Base-by-base conservation (phyloP, 1,140 invertebrate species). In the Megalonaias nervosa region DNA sequence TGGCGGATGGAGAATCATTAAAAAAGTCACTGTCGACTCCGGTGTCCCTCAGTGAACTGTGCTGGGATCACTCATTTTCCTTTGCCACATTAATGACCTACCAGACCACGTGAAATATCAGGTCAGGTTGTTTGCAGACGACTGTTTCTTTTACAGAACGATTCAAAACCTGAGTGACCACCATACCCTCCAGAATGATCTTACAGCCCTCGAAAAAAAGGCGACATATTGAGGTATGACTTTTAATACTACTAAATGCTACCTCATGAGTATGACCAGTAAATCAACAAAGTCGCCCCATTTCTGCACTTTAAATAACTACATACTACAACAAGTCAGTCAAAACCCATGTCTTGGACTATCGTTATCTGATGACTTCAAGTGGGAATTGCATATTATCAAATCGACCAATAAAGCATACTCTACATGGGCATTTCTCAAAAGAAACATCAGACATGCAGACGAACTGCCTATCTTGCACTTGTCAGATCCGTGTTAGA, bases 21-120 rank as follows among this genome's bases (percentile, higher is more conserved):
- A 58, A 58, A 31, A 31, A 31, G 26, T 31, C 26, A 31, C 2
- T 31, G 26, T 31, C 26, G 4, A 31, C 26, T 70, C 48, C 13
- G 56, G 56, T 16, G 68, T 70, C 48, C 68, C 68, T 15, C 68
- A 59, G 56, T 55, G 68, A 58, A 70, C 57, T 31, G 26, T 31
- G 26, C 26, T 3, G 26, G 26, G 26, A 31, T 4, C 26, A 31
- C 26, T 31, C 4, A 2, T 57, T 14, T 70, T 70, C 16, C 62
- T 79, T 17, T 75, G 76, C 21, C 80, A 81, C 67, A 79, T 79
- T 19, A 78, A 81, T 65, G 80, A 79, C 66, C 59, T 79, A 9
- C 77, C 73, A 23, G 73, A 68, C 57, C 21, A 14, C 6, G 80
- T 73, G 19, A 75, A 82, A 31, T 82, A 71, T 17, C 11, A 23